Conservation (phyloP, 2,797 vertebrate species). For the Urosaurus nigricauda region DNA sequence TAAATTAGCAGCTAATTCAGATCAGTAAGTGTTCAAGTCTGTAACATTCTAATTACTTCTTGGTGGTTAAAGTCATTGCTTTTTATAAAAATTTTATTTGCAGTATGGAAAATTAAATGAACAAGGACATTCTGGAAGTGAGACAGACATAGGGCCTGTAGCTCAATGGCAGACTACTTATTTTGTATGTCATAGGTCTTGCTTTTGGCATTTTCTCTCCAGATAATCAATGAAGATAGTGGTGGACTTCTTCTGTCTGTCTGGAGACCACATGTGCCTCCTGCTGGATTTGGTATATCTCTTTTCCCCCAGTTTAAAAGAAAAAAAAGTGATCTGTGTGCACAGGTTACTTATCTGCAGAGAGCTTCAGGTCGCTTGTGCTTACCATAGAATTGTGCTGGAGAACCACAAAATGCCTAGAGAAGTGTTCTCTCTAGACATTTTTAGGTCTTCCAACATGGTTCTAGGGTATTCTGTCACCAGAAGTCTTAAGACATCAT, state of each 20-base stretch:
- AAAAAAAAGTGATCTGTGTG: too few relatives aligned
- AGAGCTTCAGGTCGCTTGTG: too few relatives aligned
- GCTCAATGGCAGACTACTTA: not conserved
- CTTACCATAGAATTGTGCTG: too few relatives aligned
- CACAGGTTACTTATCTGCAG: too few relatives aligned
- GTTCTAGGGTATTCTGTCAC: too few relatives aligned
- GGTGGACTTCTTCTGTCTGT: not conserved
- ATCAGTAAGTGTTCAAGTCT: slow-evolving; percentile 86
- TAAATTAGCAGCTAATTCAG: slow-evolving; percentile 95
- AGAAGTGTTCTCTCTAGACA: too few relatives aligned
- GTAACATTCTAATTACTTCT: not conserved
- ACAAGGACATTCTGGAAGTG: too few relatives aligned
- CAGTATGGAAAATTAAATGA: not conserved
- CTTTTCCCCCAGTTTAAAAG: too few relatives aligned
- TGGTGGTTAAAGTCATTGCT: not conserved
- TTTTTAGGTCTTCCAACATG: too few relatives aligned
- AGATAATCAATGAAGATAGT: not conserved
- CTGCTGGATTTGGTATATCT: not conserved
- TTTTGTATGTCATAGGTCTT: not conserved
- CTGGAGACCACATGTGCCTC: not conserved
- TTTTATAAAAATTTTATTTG: not conserved
- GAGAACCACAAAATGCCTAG: too few relatives aligned
- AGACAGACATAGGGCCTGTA: not conserved
- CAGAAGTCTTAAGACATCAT: too few relatives aligned
- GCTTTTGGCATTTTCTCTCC: not conserved